These are phyloP conservation scores for Acanthis flammea DNA, from an alignment of 2,797 vertebrate species.

Conservation along the genomic window DNA sequence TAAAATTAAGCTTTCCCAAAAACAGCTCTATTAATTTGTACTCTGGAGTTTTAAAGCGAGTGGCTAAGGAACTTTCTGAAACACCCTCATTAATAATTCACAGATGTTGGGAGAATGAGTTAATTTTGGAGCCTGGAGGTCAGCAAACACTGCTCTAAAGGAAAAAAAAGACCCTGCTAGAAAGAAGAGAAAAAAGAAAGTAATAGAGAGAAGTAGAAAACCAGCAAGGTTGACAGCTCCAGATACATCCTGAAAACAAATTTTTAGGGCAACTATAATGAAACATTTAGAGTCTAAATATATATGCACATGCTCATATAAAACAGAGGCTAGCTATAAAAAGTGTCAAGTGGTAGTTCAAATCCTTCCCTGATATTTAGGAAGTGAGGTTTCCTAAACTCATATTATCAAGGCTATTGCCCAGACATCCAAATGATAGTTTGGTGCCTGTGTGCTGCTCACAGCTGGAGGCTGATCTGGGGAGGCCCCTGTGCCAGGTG, in stretches of 20 bases:
- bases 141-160: slow-evolving; percentile 40
- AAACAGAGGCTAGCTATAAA: neutral
- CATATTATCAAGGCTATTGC: neutral
- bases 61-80: slow-evolving; percentile 56
- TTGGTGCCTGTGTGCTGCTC: neutral
- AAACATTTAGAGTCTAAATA: neutral
- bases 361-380: neutral
- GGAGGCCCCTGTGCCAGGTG: too few relatives aligned
- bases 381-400: neutral
- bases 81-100: slow-evolving; percentile 61
- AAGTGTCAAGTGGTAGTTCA: neutral
- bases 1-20: slow-evolving; percentile 61
- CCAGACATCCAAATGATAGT: neutral
- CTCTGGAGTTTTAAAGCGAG: slow-evolving; percentile 56
- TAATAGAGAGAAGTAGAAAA: neutral
- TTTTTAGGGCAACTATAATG: neutral
- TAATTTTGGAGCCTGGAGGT: slow-evolving; percentile 61
- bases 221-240: neutral
- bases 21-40: slow-evolving; percentile 60
- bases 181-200: neutral
- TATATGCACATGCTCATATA: neutral
- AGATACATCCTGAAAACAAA: slow-evolving; percentile 7
- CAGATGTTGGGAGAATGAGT: slow-evolving; percentile 39
- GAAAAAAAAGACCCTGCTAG: neutral
- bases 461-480: neutral